phyloP scores from a whole-genome alignment of 2,888 invertebrate genomes.

The Pycnomerus fuliginosus region DNA sequence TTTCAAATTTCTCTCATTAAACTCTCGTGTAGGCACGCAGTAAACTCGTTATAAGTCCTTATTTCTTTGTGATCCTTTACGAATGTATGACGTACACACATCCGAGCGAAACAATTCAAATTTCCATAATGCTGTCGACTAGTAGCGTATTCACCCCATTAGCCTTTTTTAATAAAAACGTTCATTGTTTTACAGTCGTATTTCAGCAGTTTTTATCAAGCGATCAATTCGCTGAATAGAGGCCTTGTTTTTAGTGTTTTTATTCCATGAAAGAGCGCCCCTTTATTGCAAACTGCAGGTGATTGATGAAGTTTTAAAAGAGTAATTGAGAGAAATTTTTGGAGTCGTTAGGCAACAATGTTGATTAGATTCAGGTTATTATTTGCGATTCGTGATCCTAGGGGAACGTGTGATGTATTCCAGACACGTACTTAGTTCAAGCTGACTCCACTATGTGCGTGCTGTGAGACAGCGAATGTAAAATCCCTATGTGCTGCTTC shows the following conservation, averaged over 20 bases:
- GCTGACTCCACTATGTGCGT: constrained; percentile 29
- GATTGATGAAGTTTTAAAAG: constrained; percentile 9
- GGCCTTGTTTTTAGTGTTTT: constrained; percentile 11
- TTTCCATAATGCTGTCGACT: constrained; percentile 16
- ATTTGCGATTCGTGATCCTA: constrained; percentile 13
- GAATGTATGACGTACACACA: constrained; percentile 10
- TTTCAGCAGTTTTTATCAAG: constrained; percentile 17
- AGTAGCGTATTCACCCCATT: constrained; percentile 28
- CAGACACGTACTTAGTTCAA: constrained; percentile 31
- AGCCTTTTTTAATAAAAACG: constrained; percentile 29
- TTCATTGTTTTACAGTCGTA: constrained; percentile 28
- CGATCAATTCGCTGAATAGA: constrained; percentile 11
- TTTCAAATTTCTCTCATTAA: too few species aligned
- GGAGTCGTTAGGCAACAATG: too few species aligned
- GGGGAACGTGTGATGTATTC: constrained; percentile 23
- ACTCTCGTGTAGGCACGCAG: too few species aligned
- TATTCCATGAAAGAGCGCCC: constrained; percentile 7
- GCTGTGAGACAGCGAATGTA: constrained; percentile 27
- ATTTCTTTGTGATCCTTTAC: constrained; percentile 20
- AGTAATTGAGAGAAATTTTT: constrained; percentile 7
- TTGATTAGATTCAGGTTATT: constrained; percentile 16
- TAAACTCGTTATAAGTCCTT: constrained; percentile 27
- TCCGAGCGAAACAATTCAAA: constrained; percentile 15
- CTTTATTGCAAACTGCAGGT: constrained; percentile 8
- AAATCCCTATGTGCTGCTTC: constrained; percentile 26